Evolutionary conservation across 2,797 vertebrate species (phyloP).

Genomic region (Parauchenoglanis ngamensis): DNA sequence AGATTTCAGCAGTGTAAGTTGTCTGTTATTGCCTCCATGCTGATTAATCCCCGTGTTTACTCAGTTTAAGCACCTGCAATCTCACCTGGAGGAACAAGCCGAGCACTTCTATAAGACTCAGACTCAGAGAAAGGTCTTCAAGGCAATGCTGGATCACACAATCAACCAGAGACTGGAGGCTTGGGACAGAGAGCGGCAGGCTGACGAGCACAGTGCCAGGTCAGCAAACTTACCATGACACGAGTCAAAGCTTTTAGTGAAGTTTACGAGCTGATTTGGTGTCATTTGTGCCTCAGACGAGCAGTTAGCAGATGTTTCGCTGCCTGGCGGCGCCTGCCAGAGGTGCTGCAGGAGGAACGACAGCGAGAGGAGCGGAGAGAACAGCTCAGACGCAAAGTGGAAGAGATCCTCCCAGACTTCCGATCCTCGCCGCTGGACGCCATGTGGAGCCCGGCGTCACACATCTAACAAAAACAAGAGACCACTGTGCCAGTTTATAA

Average conservation of each 20-base stretch:
- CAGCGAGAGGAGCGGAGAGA: conserved; percentile 79
- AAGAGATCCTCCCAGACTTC: conserved; percentile 89
- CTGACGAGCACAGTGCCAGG: conserved; percentile 79
- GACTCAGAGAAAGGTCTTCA: conserved; percentile 77
- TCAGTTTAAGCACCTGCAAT: conserved; percentile 74
- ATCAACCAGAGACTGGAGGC: conserved; percentile 70
- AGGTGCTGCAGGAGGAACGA: conserved; percentile 75
- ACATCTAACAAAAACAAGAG: conserved; percentile 1
- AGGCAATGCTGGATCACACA: conserved; percentile 73
- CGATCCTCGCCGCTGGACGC: conserved; percentile 52
- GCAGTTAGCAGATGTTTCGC: conserved; percentile 68
- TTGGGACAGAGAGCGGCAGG: conserved; percentile 71
- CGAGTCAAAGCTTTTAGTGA: neutral
- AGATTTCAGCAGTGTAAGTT: neutral
- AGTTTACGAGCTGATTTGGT: conserved; percentile 22
- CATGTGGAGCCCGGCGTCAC: conserved; percentile 30
- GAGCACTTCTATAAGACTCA: conserved; percentile 62
- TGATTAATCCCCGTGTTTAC: conserved; percentile 19
- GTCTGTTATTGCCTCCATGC: neutral
- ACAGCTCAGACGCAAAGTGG: conserved; percentile 81
- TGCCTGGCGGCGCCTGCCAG: conserved; percentile 80
- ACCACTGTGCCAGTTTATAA: neutral
- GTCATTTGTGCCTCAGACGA: conserved; percentile 71
- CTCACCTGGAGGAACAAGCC: conserved; percentile 69
- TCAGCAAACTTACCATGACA: conserved; percentile 54